Conservation (phyloP, 2,888 invertebrate genomes). For the Balanococcus diminutus region DNA sequence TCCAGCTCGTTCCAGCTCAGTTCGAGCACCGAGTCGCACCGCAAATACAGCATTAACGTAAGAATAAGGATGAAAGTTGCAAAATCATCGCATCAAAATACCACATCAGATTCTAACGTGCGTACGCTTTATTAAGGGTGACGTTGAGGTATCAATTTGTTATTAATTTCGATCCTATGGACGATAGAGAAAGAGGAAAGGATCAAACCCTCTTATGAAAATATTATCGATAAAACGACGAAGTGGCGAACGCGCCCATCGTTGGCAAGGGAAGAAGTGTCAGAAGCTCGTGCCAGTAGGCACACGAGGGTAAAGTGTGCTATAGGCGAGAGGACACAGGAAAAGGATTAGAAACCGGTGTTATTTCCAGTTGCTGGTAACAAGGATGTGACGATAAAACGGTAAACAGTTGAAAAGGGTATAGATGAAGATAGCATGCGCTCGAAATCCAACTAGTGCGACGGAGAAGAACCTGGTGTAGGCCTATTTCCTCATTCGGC, state of each 20-base stretch:
- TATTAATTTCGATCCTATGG: constrained; percentile 8
- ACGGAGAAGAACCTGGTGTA: background rate
- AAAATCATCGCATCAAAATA: background rate
- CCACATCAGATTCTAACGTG: background rate
- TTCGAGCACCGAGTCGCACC: background rate
- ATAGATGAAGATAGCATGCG: constrained; percentile 12
- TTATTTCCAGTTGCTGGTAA: constrained; percentile 41
- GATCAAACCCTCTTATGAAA: constrained; percentile 45
- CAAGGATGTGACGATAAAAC: constrained; percentile 28
- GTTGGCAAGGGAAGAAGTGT: constrained; percentile 31
- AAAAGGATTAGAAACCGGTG: constrained; percentile 42
- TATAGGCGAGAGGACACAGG: background rate
- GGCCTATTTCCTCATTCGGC: constrained; percentile 34
- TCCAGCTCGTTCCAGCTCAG: too few species aligned
- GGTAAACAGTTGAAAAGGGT: constrained; percentile 21
- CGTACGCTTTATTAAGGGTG: background rate
- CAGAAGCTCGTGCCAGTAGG: constrained; percentile 42
- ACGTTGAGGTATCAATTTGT: background rate
- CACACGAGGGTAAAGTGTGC: constrained; percentile 44
- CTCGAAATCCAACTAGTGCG: background rate
- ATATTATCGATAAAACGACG: constrained; percentile 49
- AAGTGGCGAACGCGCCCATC: background rate
- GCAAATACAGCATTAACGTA: background rate
- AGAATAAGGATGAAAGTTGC: background rate
- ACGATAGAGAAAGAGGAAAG: background rate